Conservation (phyloP, 2,113 vertebrate species). For the Silurus meridionalis region DNA sequence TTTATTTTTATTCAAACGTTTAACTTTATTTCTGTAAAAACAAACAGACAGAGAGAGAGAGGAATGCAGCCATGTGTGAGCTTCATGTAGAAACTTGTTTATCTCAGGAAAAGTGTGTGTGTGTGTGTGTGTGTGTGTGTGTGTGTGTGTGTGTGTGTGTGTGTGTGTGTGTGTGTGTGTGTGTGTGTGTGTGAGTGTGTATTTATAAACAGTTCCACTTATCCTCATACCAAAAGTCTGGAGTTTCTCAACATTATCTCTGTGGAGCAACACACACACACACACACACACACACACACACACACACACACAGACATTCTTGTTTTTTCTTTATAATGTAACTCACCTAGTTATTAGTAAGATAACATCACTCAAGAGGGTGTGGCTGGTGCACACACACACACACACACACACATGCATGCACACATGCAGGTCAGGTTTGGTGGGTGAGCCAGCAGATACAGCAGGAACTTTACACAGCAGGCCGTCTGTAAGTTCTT, state of each 20-base stretch:
- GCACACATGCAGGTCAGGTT: slow-evolving; percentile 1
- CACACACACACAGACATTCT: neutral
- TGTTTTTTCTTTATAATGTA: neutral
- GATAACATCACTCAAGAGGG: neutral
- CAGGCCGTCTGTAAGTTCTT: neutral
- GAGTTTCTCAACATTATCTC: neutral
- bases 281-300: neutral
- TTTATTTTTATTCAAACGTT: no score
- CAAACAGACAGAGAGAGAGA: no score
- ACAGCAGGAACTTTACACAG: neutral
- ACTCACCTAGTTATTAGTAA: neutral
- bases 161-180: neutral
- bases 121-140: neutral
- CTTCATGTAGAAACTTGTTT: neutral
- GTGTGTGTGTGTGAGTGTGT: neutral
- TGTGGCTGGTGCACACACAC: neutral
- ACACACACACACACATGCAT: slow-evolving; percentile 18
- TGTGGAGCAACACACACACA: neutral
- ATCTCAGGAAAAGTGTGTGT: neutral
- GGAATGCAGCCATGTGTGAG: neutral
- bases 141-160: neutral
- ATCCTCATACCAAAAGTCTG: neutral
- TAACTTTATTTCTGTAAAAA: no score
- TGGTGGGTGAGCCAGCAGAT: neutral
- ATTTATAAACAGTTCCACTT: neutral